Evolutionary conservation across 2,797 vertebrate genomes (phyloP).

Genomic region (Petrocephalus sullivani): DNA sequence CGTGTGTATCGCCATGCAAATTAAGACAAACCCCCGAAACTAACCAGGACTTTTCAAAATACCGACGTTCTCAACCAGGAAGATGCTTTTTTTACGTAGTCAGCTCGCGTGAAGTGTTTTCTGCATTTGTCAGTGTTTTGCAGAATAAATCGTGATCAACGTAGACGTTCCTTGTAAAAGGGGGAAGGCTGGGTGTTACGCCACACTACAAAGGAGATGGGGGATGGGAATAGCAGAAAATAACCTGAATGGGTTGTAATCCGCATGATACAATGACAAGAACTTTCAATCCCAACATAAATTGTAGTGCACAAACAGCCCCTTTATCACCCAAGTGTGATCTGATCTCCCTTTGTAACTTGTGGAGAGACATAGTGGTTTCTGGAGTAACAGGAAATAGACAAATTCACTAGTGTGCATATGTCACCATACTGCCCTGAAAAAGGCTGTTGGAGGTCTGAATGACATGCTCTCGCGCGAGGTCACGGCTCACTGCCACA

Average conservation of each 20-base stretch:
- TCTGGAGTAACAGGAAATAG: not conserved
- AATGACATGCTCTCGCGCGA: not conserved
- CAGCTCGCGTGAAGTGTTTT: not conserved
- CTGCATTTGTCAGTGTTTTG: not conserved
- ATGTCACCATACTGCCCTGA: not conserved
- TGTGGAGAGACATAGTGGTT: not conserved
- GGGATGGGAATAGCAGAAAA: not conserved
- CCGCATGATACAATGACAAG: not conserved
- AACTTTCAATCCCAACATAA: slow-evolving; percentile 15
- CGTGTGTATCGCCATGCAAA: not conserved
- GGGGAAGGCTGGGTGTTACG: not conserved
- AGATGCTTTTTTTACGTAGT: not conserved
- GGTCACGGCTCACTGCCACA: not conserved
- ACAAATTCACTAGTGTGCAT: not conserved
- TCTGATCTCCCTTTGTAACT: not conserved
- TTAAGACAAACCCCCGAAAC: not conserved
- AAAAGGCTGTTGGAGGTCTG: not conserved
- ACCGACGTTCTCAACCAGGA: not conserved
- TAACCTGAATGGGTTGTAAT: not conserved
- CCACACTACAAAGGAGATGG: not conserved
- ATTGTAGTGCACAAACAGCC: slow-evolving; percentile 7
- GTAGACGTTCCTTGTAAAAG: not conserved
- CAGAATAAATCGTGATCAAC: not conserved
- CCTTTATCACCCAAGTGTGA: not conserved
- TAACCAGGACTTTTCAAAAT: not conserved